A percentile compares a stretch with the other conserved stretches of the same genome.
Evolutionary conservation across 2,888 invertebrate genomes (phyloP).

Genomic region (Dolichomitus sp.): DNA sequence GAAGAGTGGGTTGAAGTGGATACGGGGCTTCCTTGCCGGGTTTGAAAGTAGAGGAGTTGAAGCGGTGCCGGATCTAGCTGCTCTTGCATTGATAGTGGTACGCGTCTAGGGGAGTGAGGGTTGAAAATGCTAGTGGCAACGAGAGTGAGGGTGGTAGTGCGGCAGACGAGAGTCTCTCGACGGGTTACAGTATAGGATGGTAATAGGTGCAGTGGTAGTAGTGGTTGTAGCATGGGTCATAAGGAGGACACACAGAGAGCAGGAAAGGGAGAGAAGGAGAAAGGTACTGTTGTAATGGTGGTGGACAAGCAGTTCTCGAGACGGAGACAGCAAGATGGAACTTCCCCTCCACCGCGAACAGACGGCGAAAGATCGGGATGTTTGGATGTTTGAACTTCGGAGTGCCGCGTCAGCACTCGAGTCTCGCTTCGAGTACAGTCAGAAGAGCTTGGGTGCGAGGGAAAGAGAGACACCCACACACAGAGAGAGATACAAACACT

Average conservation of each 20-base stretch:
- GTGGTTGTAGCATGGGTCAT: slow-evolving; percentile 39
- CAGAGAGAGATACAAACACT: slow-evolving; percentile 20
- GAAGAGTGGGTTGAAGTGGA: slow-evolving; percentile 46
- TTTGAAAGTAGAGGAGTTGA: slow-evolving; percentile 47
- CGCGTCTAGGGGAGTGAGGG: slow-evolving; percentile 18
- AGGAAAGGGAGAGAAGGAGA: slow-evolving; percentile 18
- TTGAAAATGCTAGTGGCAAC: slow-evolving; percentile 61
- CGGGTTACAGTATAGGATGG: slow-evolving; percentile 53
- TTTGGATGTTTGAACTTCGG: slow-evolving; percentile 85
- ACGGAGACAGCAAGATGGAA: slow-evolving; percentile 64
- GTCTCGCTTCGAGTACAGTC: slow-evolving; percentile 63
- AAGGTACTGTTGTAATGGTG: slow-evolving; percentile 70
- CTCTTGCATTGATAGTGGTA: slow-evolving; percentile 57
- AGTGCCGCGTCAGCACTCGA: slow-evolving; percentile 84
- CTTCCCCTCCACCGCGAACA: slow-evolving; percentile 71
- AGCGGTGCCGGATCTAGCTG: slow-evolving; percentile 44
- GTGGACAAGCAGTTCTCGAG: slow-evolving; percentile 83
- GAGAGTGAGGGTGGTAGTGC: slow-evolving; percentile 47
- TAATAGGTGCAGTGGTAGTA: slow-evolving; percentile 54
- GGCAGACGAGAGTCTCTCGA: slow-evolving; percentile 43
- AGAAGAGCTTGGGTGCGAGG: slow-evolving; percentile 15
- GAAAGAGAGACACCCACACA: slow-evolving; percentile 40
- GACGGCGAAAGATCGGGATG: slow-evolving; percentile 85
- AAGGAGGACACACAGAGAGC: slow-evolving; percentile 41
- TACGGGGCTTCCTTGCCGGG: slow-evolving; percentile 50